Percentiles rank a stretch among this genome's conserved stretches.
These are phyloP conservation scores for Ceratina calcarata DNA, from an alignment of 1,140 invertebrate species.

Conservation along the genomic window DNA sequence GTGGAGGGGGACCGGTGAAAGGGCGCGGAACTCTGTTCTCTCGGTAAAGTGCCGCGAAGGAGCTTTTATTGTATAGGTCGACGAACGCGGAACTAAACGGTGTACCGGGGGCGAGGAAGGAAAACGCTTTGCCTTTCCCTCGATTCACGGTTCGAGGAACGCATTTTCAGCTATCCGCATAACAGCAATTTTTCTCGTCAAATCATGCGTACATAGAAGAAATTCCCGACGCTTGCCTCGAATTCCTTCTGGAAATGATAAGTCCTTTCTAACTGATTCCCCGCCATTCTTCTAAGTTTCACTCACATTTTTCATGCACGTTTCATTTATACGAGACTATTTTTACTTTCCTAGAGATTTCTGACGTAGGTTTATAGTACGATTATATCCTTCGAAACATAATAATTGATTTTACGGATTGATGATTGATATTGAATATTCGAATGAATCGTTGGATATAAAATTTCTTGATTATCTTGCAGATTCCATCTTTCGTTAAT, in stretches of 20 bases:
- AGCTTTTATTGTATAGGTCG: slow-evolving; percentile 40
- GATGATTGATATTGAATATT: too few species aligned
- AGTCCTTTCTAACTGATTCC: too few species aligned
- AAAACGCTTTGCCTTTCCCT: neutral
- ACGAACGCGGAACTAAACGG: slow-evolving; percentile 31
- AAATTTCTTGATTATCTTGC: too few species aligned
- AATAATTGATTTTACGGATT: too few species aligned
- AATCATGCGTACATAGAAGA: neutral
- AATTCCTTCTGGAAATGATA: neutral
- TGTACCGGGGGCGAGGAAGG: neutral
- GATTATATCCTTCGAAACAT: too few species aligned
- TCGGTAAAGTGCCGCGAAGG: slow-evolving; percentile 23
- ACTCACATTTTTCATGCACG: neutral
- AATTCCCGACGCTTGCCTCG: neutral
- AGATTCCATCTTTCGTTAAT: neutral
- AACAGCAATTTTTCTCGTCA: slow-evolving; percentile 20
- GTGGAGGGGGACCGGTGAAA: neutral
- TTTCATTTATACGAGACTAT: neutral
- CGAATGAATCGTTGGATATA: too few species aligned
- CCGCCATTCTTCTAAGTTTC: too few species aligned
- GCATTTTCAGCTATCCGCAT: neutral
- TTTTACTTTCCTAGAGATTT: too few species aligned
- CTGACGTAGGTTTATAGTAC: too few species aligned
- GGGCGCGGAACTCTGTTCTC: slow-evolving; percentile 25
- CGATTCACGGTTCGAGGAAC: neutral